Base-by-base conservation (phyloP, 2,797 vertebrate species). In the Phrynocephalus forsythii region DNA sequence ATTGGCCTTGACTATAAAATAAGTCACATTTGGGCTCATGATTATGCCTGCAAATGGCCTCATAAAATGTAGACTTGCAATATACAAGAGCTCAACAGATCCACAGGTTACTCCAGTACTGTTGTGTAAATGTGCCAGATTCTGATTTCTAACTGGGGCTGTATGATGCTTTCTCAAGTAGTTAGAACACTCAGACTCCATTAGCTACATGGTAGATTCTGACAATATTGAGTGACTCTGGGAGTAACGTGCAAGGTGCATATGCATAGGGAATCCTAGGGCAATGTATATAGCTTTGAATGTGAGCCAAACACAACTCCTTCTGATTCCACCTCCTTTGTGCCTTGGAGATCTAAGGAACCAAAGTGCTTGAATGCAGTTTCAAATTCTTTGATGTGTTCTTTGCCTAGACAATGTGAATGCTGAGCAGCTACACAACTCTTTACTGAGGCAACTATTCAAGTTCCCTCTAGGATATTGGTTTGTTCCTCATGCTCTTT, bases 1-100 rank as follows among this genome's bases (percentile, higher is more conserved):
- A 97, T 97, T 97, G 97, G 92, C 95, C 87, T 92, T 91, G 91
- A 85, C 93, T 95, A 93, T 96, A 96, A 95, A 96, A 94, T 92
- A 94, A 95, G 79, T 81, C 91, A 91, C 95, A 96, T 96, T 96
- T 95, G 38, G 38, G 92, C 89, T 96, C 96, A 93, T 94, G 93
- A 96, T 96, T 96, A 96, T 95, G 90, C 92, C 94, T 95, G 92
- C 88, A 96, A 97, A 96, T 94, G 94, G 92, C 93, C 94, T 95
- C 95, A 95, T 96, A 96, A 96, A 96, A 95, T 84, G 84, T 85
- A 91, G 80, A 93, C 80, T 88, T 85, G 78, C 7, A 89, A 93
- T 94, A 82, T 86, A 82, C 85, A 81, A 60, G n/a, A 85, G 6
- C 16, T 73, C 63, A 87, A 44, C 18, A 26, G 30, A 2, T 88